Evolutionary conservation across 1,140 invertebrate genomes (phyloP).

Genomic region (Rhyzopertha dominica): DNA sequence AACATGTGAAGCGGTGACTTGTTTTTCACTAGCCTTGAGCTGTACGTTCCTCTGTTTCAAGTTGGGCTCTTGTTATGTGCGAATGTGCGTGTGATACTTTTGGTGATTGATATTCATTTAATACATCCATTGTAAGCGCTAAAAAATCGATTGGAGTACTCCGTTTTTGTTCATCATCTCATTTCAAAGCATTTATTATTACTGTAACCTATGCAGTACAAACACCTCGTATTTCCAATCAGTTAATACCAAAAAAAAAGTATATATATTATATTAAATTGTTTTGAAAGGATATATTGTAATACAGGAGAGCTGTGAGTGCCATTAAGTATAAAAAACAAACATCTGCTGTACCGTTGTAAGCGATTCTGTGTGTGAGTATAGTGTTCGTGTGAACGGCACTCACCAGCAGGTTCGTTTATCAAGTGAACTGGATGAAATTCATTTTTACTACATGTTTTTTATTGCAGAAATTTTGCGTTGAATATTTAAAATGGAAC

Average conservation of each 20-base stretch:
- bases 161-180: conserved; percentile 32
- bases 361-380: background rate
- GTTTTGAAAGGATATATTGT: conserved; percentile 21
- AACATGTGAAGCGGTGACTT: background rate
- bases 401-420: background rate
- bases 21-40: background rate
- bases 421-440: conserved; percentile 11
- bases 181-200: conserved; percentile 36
- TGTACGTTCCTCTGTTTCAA: background rate
- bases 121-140: conserved; percentile 18
- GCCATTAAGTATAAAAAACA: conserved; percentile 27
- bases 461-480: conserved; percentile 25
- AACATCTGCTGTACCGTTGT: background rate
- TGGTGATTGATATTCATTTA: conserved; percentile 24
- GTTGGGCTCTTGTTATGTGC: background rate
- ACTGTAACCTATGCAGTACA: conserved; percentile 18
- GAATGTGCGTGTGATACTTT: conserved; percentile 21
- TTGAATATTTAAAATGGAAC: conserved; percentile 32
- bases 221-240: conserved; percentile 28
- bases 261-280: conserved; percentile 18
- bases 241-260: conserved; percentile 32
- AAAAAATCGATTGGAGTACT: conserved; percentile 31
- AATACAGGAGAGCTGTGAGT: conserved; percentile 28
- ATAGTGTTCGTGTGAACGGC: background rate
- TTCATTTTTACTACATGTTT: conserved; percentile 28